These are phyloP conservation scores for Sinopyrophorus schimmeli DNA, from an alignment of 2,888 invertebrate species.

Conservation along the genomic window DNA sequence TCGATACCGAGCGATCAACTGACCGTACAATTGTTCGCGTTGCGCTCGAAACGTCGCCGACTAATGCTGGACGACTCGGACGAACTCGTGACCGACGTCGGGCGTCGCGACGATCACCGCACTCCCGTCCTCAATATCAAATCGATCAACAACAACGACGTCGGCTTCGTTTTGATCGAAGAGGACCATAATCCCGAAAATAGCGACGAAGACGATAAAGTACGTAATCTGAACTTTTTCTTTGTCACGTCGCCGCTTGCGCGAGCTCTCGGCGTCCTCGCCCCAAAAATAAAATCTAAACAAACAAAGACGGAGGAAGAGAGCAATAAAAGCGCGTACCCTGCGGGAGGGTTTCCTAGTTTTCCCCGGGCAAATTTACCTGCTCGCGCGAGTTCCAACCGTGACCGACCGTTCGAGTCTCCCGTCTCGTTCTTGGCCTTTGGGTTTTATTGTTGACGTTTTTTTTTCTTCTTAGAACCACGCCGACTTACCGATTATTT, in stretches of 20 bases:
- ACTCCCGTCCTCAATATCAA: slow-evolving; percentile 47
- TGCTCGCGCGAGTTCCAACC: slow-evolving; percentile 37
- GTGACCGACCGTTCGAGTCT: slow-evolving; percentile 43
- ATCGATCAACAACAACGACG: slow-evolving; percentile 54
- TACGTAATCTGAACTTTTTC: no score
- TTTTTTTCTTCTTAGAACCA: no score
- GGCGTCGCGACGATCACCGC: slow-evolving; percentile 31
- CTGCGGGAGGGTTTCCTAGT: slow-evolving; percentile 55
- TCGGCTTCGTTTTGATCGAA: slow-evolving; percentile 57
- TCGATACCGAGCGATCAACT: slow-evolving; percentile 54
- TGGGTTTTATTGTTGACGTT: slow-evolving; percentile 22
- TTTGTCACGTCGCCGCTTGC: no score
- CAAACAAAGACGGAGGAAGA: no score
- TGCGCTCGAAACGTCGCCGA: slow-evolving; percentile 49
- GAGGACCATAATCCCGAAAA: slow-evolving; percentile 48
- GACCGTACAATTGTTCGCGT: slow-evolving; percentile 51
- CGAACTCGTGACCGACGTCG: slow-evolving; percentile 26
- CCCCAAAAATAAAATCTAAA: no score
- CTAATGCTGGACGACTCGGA: slow-evolving; percentile 39
- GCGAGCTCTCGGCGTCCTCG: no score
- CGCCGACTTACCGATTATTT: no score
- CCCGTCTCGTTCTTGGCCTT: slow-evolving; percentile 22
- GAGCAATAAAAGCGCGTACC: slow-evolving; percentile 40
- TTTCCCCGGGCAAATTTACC: slow-evolving; percentile 50
- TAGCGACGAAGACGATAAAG: slow-evolving; percentile 50